A percentile compares a stretch with the other conserved stretches of the same genome.
phyloP scores from a whole-genome alignment of 2,888 invertebrate species.

The Argynnis bischoffii region DNA sequence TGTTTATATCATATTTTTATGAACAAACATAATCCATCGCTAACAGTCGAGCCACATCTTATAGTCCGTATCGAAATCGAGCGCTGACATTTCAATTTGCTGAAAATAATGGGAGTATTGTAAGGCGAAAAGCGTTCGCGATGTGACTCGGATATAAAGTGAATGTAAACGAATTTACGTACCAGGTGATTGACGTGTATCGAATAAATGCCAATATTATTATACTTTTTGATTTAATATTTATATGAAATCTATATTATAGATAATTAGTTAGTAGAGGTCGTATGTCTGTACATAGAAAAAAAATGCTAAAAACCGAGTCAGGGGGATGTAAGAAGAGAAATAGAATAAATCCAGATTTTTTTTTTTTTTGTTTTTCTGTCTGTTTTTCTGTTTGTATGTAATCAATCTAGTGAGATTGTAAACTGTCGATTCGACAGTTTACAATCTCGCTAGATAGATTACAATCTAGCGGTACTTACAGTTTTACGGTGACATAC shows the following conservation, averaged over 20 bases:
- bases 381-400: no score
- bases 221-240: constrained; percentile 16
- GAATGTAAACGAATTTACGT: constrained; percentile 46
- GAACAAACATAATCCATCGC: neutral
- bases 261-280: no score
- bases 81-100: constrained; percentile 46
- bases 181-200: constrained; percentile 41
- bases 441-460: no score
- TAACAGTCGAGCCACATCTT: neutral
- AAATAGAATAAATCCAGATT: no score
- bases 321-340: no score
- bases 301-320: no score
- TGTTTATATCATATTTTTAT: neutral
- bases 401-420: no score
- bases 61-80: constrained; percentile 36
- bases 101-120: constrained; percentile 45
- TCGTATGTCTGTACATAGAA: no score
- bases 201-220: constrained; percentile 38
- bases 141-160: constrained; percentile 44
- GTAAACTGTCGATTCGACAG: no score
- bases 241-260: neutral
- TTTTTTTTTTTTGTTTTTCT: no score
- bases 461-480: no score
- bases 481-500: no score
- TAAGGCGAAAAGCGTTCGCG: constrained; percentile 40